Evolutionary conservation across 1,140 invertebrate species (phyloP), one percentile per base, ranked within the genome.

Genomic region (Portunus trituberculatus): DNA sequence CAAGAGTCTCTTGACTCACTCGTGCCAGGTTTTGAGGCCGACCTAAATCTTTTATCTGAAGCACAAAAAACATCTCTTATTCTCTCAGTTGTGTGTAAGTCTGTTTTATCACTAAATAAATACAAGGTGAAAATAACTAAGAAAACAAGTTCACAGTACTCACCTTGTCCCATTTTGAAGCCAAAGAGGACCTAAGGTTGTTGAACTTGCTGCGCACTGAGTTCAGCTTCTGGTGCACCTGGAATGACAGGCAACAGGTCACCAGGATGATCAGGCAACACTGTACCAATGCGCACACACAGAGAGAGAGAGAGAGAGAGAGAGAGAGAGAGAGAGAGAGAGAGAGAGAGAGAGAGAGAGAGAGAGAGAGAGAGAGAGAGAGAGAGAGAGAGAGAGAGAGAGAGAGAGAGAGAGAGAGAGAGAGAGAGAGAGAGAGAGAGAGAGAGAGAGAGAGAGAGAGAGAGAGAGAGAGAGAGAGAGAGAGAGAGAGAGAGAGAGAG

Each of bases 11-110:
- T 20, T 88, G 88, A n/a, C 96, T 89, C 6, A 96, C 92, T 10
- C 46, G 87, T 16, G 83, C 84, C 3, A 96, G 83, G 29, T 94
- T 93, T 31, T 93, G 45, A 6, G 94, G 96, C 14, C 91, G 92
- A 59, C 94, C 92, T 32, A 96, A 48, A 6, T 91, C 86, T 92
- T 96, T 96, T 31, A 96, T 32, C 96, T 96, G 89, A 20, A 48
- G 82, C 52, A 59, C 52, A 59, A 59, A 59, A 59, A 59, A 59
- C 52, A 59, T 10, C 0, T 2, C 10, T 59, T 14, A 59, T 10
- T 59, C 16, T 59, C 52, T 14, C 39, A 59, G 52, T 59, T 59
- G 1, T 59, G 52, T 12, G 52, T 20, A 59, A 59, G 0, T 20
- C 52, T 59, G 0, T 10, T 14, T 14, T 59, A 14, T 12, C 52